A percentile compares a stretch with the other conserved stretches of the same genome.
phyloP scores from a whole-genome alignment of 2,113 vertebrate genomes.

The Meleagris gallopavo region DNA sequence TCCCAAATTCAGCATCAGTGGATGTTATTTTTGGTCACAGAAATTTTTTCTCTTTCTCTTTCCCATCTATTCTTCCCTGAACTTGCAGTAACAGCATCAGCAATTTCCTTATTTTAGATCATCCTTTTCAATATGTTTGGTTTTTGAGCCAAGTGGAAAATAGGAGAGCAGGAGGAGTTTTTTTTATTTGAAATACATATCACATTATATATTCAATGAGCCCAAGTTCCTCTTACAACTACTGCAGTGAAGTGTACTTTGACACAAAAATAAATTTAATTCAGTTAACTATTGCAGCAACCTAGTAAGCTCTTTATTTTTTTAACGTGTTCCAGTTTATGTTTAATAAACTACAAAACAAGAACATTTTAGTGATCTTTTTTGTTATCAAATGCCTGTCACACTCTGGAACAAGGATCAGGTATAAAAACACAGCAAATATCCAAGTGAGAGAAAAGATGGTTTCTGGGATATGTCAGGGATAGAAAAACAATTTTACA shows the following conservation, averaged over 20 bases:
- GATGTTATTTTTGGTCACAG: constrained; percentile 4
- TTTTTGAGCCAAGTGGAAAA: constrained; percentile 10
- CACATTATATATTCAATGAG: neutral
- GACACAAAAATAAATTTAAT: constrained; percentile 24
- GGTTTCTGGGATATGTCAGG: neutral
- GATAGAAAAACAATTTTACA: neutral
- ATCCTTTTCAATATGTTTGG: neutral
- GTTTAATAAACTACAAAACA: neutral
- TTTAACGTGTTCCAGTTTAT: neutral
- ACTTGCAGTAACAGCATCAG: neutral
- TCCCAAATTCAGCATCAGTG: neutral
- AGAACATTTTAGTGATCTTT: neutral
- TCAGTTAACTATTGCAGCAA: constrained; percentile 1
- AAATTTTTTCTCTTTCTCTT: neutral
- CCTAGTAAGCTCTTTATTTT: neutral
- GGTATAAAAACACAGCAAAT: neutral
- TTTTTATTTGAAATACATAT: constrained; percentile 44
- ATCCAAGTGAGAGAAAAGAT: neutral
- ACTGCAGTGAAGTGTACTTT: neutral
- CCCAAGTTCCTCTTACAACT: constrained; percentile 16
- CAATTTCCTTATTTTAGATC: neutral
- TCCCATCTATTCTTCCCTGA: neutral
- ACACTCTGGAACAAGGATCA: neutral
- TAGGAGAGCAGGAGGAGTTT: neutral
- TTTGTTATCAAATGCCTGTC: neutral